Percentiles rank a stretch among this genome's conserved stretches.
phyloP scores from a whole-genome alignment of 2,888 invertebrate species.

The Cryptosula pallasiana region DNA sequence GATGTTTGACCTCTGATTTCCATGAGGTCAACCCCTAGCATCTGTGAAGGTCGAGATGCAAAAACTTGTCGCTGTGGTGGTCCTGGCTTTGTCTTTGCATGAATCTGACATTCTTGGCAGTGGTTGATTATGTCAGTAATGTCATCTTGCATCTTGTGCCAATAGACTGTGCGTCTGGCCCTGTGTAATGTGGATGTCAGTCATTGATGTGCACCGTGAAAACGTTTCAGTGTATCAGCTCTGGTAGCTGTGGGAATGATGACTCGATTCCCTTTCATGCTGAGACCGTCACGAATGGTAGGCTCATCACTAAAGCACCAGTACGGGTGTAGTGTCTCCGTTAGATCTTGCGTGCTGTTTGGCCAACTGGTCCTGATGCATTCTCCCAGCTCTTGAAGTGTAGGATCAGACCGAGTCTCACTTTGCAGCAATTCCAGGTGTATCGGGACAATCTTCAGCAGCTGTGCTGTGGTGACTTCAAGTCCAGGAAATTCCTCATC shows the following conservation, averaged over 20 bases:
- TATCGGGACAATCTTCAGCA: neutral
- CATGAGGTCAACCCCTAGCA: too few relatives aligned
- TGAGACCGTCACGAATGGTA: neutral
- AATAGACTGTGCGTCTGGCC: neutral
- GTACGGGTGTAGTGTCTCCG: neutral
- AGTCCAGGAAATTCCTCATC: neutral
- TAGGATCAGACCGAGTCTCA: neutral
- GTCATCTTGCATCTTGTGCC: neutral
- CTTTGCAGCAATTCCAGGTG: neutral
- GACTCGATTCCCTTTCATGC: neutral
- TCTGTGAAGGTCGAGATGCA: too few relatives aligned
- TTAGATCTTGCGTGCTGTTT: neutral
- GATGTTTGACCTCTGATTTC: too few relatives aligned
- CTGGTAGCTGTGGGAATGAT: neutral
- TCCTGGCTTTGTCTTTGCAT: too few relatives aligned
- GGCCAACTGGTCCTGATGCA: neutral
- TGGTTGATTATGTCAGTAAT: too few relatives aligned
- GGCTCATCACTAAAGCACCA: neutral
- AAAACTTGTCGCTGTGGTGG: too few relatives aligned
- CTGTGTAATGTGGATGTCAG: neutral
- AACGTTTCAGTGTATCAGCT: neutral
- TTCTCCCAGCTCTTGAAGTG: neutral
- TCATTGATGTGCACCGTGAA: neutral
- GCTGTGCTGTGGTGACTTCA: neutral
- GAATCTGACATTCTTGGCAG: too few relatives aligned